Evolutionary conservation across 2,888 invertebrate genomes (phyloP), one percentile per base, ranked within the genome.

Genomic region (Drosophila colorata): DNA sequence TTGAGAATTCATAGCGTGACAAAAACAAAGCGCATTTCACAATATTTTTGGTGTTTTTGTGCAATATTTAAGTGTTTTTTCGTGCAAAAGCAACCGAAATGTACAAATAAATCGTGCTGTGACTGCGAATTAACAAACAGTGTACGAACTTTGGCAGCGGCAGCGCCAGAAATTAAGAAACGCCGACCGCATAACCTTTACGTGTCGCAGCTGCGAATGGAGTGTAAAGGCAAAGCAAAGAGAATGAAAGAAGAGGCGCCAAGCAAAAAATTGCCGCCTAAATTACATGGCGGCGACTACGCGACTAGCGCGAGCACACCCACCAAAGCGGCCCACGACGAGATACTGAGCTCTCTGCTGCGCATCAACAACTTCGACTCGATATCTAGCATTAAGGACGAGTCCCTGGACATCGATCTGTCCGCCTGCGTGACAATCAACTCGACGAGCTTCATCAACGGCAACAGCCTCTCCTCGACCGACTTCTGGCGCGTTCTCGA

Each of bases 381-480:
- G 8, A 91, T 92, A 74, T 91, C 92, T 46, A 91, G 91, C 72
- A 92, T 92, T 18, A 92, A 92, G 70, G 92, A 92, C 58, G 92
- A 92, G 65, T 92, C 92, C 44, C 74, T 92, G 66, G 92, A 92
- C 73, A 92, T 92, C 61, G 90, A 92, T 87, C 71, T 90, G 55
- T 92, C 92, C 41, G 92, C 92, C 25, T 92, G 92, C 63, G 92
- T 92, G 23, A 91, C 92, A 2, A 92, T 92, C 47, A 90, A 87
- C 51, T 89, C 91, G 0, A 80, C 90, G 0, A 91, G 90, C 33
- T 85, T 91, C 18, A 75, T 91, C 38, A 90, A 84, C 25, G 90
- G 90, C 3, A 92, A 90, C 60, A 91, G 92, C 37, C 74, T 92
- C 0, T 91, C 92, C 0, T 91, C 91, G 0, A 89, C 90, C 1